Conservation (phyloP, 2,888 invertebrate genomes). For the Microplitis manilae region DNA sequence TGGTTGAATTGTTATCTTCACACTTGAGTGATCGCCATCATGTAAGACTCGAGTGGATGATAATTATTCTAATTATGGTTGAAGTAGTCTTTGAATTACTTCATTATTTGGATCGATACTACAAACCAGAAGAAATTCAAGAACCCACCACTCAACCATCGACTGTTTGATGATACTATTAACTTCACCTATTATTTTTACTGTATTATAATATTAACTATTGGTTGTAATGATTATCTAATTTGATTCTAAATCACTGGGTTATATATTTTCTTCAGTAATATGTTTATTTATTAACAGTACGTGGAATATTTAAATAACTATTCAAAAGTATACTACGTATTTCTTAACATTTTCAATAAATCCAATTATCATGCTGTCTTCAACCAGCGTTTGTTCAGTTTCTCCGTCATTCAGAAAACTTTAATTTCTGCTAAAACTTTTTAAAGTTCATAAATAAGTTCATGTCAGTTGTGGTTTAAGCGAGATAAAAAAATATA, state of each 20-base stretch:
- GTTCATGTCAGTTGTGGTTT: constrained; percentile 1
- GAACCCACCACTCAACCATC: background rate
- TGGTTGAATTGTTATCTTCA: constrained; percentile 89
- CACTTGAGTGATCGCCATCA: constrained; percentile 95
- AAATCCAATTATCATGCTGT: background rate
- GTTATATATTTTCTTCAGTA: background rate
- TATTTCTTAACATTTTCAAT: background rate
- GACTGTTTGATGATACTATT: background rate
- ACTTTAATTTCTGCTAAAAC: background rate
- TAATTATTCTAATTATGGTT: constrained; percentile 94
- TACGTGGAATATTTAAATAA: background rate
- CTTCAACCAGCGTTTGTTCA: background rate
- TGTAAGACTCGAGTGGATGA: constrained; percentile 96
- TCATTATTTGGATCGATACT: constrained; percentile 81
- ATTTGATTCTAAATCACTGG: background rate
- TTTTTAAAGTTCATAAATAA: constrained; percentile 1
- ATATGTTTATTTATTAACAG: background rate
- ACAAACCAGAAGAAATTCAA: constrained; percentile 47
- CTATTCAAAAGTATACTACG: background rate
- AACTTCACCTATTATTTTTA: background rate
- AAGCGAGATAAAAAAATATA: background rate
- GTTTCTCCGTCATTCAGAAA: background rate
- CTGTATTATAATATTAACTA: background rate
- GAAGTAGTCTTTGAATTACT: constrained; percentile 91
- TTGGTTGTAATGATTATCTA: background rate